These are phyloP conservation scores for Haliclona indistincta DNA, from an alignment of 37 sponge, comb jelly and placozoan species.

Conservation along the genomic window DNA sequence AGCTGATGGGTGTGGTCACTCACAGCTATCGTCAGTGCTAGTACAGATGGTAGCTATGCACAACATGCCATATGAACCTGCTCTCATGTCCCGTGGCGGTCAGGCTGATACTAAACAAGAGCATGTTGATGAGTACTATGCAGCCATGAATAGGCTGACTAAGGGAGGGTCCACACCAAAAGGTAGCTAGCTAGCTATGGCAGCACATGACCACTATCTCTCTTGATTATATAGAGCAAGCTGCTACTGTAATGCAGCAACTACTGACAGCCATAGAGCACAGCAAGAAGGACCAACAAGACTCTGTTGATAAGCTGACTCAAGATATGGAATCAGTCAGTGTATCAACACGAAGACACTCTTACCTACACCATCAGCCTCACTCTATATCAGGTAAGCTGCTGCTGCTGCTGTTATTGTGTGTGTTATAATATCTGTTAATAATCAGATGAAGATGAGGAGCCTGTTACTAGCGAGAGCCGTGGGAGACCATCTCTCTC, in stretches of 20 bases:
- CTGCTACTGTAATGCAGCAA: slow-evolving; percentile 1
- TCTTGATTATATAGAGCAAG: background rate
- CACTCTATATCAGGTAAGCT: slow-evolving; percentile 6
- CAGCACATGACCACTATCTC: background rate
- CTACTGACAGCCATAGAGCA: background rate
- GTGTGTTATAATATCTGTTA: background rate
- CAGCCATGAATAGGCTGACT: background rate
- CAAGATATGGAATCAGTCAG: background rate
- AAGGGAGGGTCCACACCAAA: slow-evolving; percentile 20
- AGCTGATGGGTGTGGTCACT: slow-evolving; percentile 40
- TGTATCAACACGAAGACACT: background rate
- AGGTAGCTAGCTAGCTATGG: slow-evolving; percentile 14
- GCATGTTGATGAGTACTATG: background rate
- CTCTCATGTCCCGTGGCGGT: background rate
- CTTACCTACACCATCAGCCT: background rate
- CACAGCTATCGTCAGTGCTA: slow-evolving; percentile 25
- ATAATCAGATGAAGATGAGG: background rate
- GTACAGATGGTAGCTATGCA: slow-evolving; percentile 6
- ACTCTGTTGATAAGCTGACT: background rate
- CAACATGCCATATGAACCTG: background rate
- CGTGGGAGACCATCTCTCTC: slow-evolving; percentile 7
- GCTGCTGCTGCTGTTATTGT: background rate
- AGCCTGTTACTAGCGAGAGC: background rate
- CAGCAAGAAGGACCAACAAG: background rate
- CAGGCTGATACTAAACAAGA: background rate